Evolutionary conservation across 2,113 vertebrate genomes (phyloP).

Genomic region (Percopsis transmontana): DNA sequence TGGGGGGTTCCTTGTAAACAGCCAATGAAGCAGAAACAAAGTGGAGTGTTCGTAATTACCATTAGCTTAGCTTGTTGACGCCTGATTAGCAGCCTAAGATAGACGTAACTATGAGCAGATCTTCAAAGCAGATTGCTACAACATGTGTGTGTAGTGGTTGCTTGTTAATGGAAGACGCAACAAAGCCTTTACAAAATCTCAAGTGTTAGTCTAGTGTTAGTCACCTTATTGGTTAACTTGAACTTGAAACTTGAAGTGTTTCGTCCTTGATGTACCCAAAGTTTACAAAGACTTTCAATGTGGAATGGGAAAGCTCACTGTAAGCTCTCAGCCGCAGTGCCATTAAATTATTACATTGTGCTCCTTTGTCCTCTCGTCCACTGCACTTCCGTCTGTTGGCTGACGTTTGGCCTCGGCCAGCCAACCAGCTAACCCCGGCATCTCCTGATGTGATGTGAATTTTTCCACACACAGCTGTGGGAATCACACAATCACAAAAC

Average conservation of each 20-base stretch:
- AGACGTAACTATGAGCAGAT: neutral
- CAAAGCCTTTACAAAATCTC: neutral
- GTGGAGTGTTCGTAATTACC: neutral
- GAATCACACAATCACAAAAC: conserved; percentile 39
- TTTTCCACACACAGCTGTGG: conserved; percentile 57
- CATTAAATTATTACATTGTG: conserved; percentile 5
- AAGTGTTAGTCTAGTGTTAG: neutral
- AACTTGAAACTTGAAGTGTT: neutral
- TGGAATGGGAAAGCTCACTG: neutral
- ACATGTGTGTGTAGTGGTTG: neutral
- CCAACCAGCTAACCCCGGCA: conserved; percentile 20
- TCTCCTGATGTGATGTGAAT: conserved; percentile 51
- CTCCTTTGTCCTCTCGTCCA: conserved; percentile 6
- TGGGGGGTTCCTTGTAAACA: conserved; percentile 2
- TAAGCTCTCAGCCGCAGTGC: conserved; percentile 3
- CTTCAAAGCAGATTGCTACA: neutral
- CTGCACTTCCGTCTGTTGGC: conserved; percentile 40
- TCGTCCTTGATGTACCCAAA: neutral
- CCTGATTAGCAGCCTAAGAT: conserved; percentile 9
- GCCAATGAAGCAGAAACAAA: neutral
- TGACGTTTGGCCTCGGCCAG: neutral
- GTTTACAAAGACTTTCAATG: conserved; percentile 7
- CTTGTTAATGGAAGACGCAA: neutral
- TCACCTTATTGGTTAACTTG: neutral
- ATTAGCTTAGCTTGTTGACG: conserved; percentile 15